Base-by-base conservation (phyloP, 2,888 invertebrate genomes). In the Alloplasta piceator region DNA sequence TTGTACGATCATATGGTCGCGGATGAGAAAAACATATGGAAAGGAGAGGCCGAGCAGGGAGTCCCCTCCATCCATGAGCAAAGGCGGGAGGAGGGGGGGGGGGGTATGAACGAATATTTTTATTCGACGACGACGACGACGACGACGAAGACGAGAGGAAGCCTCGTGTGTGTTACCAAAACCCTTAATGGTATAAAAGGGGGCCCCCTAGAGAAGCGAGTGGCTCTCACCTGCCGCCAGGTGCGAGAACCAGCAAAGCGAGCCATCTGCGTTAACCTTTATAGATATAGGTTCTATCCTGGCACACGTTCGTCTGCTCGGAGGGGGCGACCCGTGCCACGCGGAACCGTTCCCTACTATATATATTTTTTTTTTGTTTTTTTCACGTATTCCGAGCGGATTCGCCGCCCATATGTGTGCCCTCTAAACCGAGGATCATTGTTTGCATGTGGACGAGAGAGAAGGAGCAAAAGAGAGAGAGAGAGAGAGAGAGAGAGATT, bases 191-290 rank as follows among this genome's bases (percentile, higher is more conserved):
- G 26, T 52, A 14, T 14, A 41, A 38, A 39, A 61, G 55, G 84
- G 83, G 83, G 78, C 87, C 89, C 89, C 89, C 71, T 83, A 70
- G 73, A 78, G 78, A 70, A 67, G 85, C 75, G 50, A 60, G 83
- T 76, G 78, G 80, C 83, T 86, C 88, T 86, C 88, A 88, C 88
- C 88, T 89, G 88, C 88, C 88, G 88, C 88, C 91, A 91, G 91
- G 91, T 91, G 91, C 85, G 63, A 80, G 70, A 67, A 78, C 67
- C 76, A 85, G 84, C 73, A 83, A 80, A 74, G 82, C 68, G 80
- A 80, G 80, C 88, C 91, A 91, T 91, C 91, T 91, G 91, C 86
- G 83, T 82, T 58, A 67, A 66, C 52, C 14, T 5, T 5, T 52
- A 14, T 46, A 26, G 1, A 26, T 26, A 26, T 26, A 26, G 1